Base-by-base conservation (phyloP, 2,888 invertebrate species). In the Rhingia rostrata region DNA sequence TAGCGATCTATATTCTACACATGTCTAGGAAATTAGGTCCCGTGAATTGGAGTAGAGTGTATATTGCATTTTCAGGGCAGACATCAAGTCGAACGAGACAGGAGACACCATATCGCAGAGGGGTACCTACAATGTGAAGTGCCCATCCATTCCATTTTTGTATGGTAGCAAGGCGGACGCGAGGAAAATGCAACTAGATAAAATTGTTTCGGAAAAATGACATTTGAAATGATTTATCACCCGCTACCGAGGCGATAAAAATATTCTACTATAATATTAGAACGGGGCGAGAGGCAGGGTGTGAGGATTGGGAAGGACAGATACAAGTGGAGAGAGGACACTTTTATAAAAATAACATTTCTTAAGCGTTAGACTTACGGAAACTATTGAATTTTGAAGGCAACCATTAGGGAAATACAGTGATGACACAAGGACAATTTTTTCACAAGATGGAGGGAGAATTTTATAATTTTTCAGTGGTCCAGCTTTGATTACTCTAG, bases 161-260 rank as follows among this genome's bases (percentile, higher is more conserved):
- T 43, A 58, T 56, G n/a, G n/a, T 39, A 45, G 73, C 60, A 37
- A 60, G 39, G 33, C 33, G 12, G 37, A 45, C 54, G 51, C 61
- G 69, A 63, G 70, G 75, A 73, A 66, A 73, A 86, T 35, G 78
- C 79, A 51, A 72, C 89, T 90, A 90, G 90, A 90, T 91, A 90
- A 90, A 90, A 91, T 91, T 90, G 90, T 91, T 89, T 90, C 90
- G 89, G 89, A 88, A 90, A 90, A 91, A 90, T 90, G 90, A 90
- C 90, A 90, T 90, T 90, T 90, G 88, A 90, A 91, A 90, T 90
- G 90, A 90, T 90, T 90, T 90, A 90, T 90, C 90, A 90, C 90
- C 78, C 86, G 79, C 82, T 78, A 80, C 64, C 70, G 70, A 61
- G 64, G 85, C 72, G 85, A 84, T 84, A 84, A 80, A 84, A 84